Base-by-base conservation (phyloP, 2,113 vertebrate species). In the Mystacornis crossleyi region DNA sequence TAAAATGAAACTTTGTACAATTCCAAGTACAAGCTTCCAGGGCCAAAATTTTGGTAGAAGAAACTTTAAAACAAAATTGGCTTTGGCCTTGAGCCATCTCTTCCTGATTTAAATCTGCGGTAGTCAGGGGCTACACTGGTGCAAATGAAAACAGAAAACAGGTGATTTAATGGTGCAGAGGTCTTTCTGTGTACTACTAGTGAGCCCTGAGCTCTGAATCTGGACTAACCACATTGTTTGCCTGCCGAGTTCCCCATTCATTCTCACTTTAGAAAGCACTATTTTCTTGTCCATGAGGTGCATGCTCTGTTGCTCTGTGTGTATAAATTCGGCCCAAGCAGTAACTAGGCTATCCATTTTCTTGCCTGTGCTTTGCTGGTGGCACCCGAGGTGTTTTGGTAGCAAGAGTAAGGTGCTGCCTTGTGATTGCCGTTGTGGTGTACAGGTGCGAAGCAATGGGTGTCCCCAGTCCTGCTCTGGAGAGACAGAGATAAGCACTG, bases 1-100 rank as follows among this genome's bases (percentile, higher is more conserved):
- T 89, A 91, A 97, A 92, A 83, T 20, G 53, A 91, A 92, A 90
- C 36, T 54, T 66, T 57, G 53, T 93, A 64, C 57, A 81, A 57
- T 53, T 94, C 36, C 75, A 72, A 83, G 50, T 57, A 81, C 57
- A 77, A 74, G 86, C 36, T 87, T 69, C 73, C 69, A 71, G 45
- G 57, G 65, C 69, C 88, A 79, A 79, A 57, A 81, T 71, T 89
- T 81, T 94, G 82, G 64, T 89, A 71, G 31, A 74, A 83, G 47
- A 90, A 87, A 64, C 34, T 38, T 81, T 64, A 81, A 93, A 89
- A 80, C 21, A 62, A 90, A 92, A 90, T 73, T 83, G 42, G 80
- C 34, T 95, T 91, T 8, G 8, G 85, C 47, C 34, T 54, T 18
- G 12, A 74, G 75, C 80, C 67, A 64, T 45, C 69, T 90, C 62